These are phyloP conservation scores for Bos indicus DNA, from an alignment of 2,113 vertebrate genomes.

Conservation along the genomic window DNA sequence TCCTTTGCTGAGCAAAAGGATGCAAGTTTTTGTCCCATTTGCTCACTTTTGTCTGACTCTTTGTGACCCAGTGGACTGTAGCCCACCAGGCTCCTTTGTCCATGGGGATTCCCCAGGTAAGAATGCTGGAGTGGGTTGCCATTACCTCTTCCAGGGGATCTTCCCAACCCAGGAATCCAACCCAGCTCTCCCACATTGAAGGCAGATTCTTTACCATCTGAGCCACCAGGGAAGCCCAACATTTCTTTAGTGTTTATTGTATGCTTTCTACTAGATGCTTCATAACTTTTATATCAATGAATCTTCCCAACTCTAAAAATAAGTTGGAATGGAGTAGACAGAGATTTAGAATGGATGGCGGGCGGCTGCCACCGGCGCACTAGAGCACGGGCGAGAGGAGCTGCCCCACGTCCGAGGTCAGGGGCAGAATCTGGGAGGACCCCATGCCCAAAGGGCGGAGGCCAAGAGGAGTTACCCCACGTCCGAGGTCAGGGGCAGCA, in stretches of 20 bases:
- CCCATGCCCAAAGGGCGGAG: too few species aligned
- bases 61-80: neutral
- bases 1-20: neutral
- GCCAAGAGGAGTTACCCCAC: too few species aligned
- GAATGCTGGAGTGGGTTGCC: neutral
- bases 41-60: neutral
- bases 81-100: neutral
- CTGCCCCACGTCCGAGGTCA: too few species aligned
- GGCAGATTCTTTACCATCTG: neutral
- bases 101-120: neutral
- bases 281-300: neutral
- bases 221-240: neutral
- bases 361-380: too few species aligned
- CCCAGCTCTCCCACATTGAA: neutral
- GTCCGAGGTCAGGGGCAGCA: too few species aligned
- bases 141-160: neutral
- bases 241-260: neutral
- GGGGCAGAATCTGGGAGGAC: too few species aligned
- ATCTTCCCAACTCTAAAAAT: neutral
- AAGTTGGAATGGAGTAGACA: neutral
- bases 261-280: neutral
- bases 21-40: neutral
- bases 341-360: neutral
- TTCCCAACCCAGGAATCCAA: neutral
- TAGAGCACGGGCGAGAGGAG: too few species aligned